Base-by-base conservation (phyloP, 2,888 invertebrate genomes). In the Parnassius mnemosyne region DNA sequence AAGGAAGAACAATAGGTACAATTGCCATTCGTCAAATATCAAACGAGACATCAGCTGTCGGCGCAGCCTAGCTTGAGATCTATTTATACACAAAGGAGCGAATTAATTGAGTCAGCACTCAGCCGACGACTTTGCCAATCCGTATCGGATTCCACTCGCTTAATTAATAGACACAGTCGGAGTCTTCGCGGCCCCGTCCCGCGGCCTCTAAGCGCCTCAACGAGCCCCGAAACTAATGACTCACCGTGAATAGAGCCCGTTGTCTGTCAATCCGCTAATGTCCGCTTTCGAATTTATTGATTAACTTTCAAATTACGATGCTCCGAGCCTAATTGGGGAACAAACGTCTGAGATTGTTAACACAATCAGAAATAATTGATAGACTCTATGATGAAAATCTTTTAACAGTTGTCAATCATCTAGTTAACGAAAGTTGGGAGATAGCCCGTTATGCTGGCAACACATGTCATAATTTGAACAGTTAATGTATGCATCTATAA, bases 121-220 rank as follows among this genome's bases (percentile, higher is more conserved):
- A 49, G 55, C 53, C 63, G 44, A 53, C 63, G 53, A 54, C 53
- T 58, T 61, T 53, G 66, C 67, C 69, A 68, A 67, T 72, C 69
- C 66, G 70, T 72, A 74, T 75, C 71, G 63, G 65, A 70, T 75
- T 76, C 67, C 73, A 60, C 51, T 57, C 53, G 66, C 61, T 66
- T 72, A 74, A 74, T 76, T 71, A 75, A 70, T 70, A 68, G 68
- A 71, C 51, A 51, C 43, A 20, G 58, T n/a, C 50, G 52, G 43
- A 11, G 42, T 20, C 25, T 11, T 10, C 54, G 43, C 50, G 49
- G 42, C 62, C 43, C 47, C 62, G 54, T 12, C 46, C 59, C 53
- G 53, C 52, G 10, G 46, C 46, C 59, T 25, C 53, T 46, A 53
- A 53, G 46, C 53, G 53, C 57, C 53, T 10, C 41, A 11, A 34